These are phyloP conservation scores for Apogon talboti DNA, from an alignment of 2,797 vertebrate genomes.

Conservation along the genomic window DNA sequence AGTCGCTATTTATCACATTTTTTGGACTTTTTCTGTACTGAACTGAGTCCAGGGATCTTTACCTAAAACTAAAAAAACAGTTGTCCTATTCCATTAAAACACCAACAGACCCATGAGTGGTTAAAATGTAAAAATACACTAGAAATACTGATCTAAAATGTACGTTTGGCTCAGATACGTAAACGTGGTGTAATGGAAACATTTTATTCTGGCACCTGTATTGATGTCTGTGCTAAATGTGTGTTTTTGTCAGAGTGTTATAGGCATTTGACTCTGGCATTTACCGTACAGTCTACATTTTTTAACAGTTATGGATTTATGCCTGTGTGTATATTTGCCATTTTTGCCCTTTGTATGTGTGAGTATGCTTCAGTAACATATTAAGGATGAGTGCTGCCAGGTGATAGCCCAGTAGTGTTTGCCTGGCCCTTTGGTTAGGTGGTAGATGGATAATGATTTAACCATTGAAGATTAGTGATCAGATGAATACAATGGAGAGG, in stretches of 20 bases:
- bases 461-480: conserved; percentile 81
- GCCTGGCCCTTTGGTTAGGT: conserved; percentile 68
- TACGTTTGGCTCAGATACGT: no score
- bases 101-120: no score
- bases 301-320: conserved; percentile 14
- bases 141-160: no score
- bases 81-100: no score
- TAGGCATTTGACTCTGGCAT: conserved; percentile 9
- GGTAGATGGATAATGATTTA: conserved; percentile 82
- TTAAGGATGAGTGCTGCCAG: conserved; percentile 53
- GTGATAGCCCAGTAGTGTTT: conserved; percentile 77
- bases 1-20: no score
- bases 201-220: no score
- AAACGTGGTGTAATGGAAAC: no score
- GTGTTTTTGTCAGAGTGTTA: conserved; percentile 10
- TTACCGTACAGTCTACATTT: conserved; percentile 2
- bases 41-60: no score
- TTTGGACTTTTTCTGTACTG: no score
- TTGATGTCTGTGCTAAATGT: conserved; percentile 10
- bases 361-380: conserved; percentile 51
- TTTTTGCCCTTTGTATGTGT: conserved; percentile 17
- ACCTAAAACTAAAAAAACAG: no score
- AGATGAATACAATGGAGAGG: conserved; percentile 78
- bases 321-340: not conserved
- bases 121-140: no score